phyloP scores from a whole-genome alignment of 2,797 vertebrate genomes.

The Pseudotriccus pelzelni region DNA sequence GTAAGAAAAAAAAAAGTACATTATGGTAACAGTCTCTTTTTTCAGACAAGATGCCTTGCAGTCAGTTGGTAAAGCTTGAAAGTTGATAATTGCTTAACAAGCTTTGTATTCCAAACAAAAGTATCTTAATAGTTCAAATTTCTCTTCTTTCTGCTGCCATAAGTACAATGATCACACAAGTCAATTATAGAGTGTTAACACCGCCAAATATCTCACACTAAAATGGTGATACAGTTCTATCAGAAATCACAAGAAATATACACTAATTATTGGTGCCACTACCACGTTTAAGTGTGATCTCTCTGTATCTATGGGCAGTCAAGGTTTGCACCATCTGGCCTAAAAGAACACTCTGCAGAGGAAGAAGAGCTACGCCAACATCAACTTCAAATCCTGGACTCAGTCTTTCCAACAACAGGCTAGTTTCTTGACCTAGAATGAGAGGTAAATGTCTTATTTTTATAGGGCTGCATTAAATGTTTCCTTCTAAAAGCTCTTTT shows the following conservation, averaged over 20 bases:
- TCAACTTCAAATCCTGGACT: background rate
- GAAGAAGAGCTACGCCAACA: background rate
- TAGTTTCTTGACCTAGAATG: background rate
- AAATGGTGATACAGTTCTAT: background rate
- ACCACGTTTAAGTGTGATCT: fast-evolving
- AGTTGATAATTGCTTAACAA: constrained; percentile 40
- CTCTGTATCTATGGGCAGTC: background rate
- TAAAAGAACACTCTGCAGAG: background rate
- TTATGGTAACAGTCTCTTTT: constrained; percentile 12
- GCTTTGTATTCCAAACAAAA: constrained; percentile 40
- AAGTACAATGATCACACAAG: background rate
- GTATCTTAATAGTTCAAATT: background rate
- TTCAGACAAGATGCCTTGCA: constrained; percentile 27
- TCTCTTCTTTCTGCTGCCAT: background rate
- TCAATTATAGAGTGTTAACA: background rate
- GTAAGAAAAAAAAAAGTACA: background rate
- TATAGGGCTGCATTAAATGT: background rate
- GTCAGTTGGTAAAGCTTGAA: constrained; percentile 15
- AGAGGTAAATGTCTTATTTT: background rate
- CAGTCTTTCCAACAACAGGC: background rate
- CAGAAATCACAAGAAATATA: background rate
- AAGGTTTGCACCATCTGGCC: background rate
- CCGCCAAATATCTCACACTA: background rate
- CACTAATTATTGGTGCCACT: background rate
- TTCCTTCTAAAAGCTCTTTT: background rate